Percentiles rank a stretch among this genome's conserved stretches.
These are phyloP conservation scores for Argyresthia goedartella DNA, from an alignment of 2,888 invertebrate genomes.

Conservation along the genomic window DNA sequence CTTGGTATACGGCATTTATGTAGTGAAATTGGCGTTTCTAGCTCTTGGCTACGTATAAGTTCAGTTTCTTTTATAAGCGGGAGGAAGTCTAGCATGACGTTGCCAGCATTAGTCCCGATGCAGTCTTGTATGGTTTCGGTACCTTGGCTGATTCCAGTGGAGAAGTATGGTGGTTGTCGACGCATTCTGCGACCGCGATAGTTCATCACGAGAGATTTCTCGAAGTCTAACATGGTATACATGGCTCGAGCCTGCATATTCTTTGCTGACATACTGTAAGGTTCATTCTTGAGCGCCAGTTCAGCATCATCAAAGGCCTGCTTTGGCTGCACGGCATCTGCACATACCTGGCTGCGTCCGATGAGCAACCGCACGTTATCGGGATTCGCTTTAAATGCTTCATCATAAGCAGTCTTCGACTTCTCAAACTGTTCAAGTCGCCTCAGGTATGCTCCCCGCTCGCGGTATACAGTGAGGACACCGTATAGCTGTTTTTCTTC, in stretches of 20 bases:
- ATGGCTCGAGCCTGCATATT: slow-evolving; percentile 59
- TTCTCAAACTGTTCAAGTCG: slow-evolving; percentile 59
- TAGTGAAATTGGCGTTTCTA: slow-evolving; percentile 28
- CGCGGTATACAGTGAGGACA: slow-evolving; percentile 53
- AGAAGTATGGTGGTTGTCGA: slow-evolving; percentile 53
- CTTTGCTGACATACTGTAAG: slow-evolving; percentile 49
- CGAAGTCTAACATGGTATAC: slow-evolving; percentile 61
- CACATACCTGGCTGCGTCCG: slow-evolving; percentile 54
- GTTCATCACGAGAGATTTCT: slow-evolving; percentile 57
- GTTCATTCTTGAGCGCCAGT: slow-evolving; percentile 48
- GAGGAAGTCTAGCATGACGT: slow-evolving; percentile 51
- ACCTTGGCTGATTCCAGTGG: slow-evolving; percentile 59
- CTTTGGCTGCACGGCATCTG: slow-evolving; percentile 50
- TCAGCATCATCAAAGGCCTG: slow-evolving; percentile 58
- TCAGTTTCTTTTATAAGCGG: slow-evolving; percentile 50
- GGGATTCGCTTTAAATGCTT: slow-evolving; percentile 38
- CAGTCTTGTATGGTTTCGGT: slow-evolving; percentile 60
- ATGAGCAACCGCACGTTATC: slow-evolving; percentile 49
- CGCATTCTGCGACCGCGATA: slow-evolving; percentile 42
- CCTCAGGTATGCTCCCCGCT: slow-evolving; percentile 49
- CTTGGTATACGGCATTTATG: slow-evolving; percentile 51
- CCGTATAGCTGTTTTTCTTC: slow-evolving; percentile 51
- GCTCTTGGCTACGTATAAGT: slow-evolving; percentile 25
- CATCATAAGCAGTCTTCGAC: slow-evolving; percentile 51
- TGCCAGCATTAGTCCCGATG: slow-evolving; percentile 53